phyloP scores from a whole-genome alignment of 2,888 invertebrate species.

The Chymomyza procnemis region DNA sequence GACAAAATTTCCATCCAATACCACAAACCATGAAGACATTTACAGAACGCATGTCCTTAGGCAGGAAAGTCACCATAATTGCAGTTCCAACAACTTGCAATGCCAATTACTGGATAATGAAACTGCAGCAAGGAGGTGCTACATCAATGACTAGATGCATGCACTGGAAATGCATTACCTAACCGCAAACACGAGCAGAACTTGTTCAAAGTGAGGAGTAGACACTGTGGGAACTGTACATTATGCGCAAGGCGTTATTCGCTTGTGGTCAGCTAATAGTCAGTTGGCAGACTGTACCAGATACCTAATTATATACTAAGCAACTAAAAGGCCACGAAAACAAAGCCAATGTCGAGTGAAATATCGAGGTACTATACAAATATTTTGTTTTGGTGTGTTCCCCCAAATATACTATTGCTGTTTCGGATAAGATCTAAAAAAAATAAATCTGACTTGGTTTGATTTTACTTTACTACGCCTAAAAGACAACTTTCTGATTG shows the following conservation, averaged over 20 bases:
- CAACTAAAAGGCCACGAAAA: not conserved
- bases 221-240: not conserved
- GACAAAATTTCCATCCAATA: not conserved
- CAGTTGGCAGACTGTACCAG: not conserved
- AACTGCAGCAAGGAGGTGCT: not conserved
- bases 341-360: not conserved
- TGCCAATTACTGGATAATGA: not conserved
- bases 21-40: not conserved
- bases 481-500: not conserved
- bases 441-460: not conserved
- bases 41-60: not conserved
- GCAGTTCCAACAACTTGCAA: not conserved
- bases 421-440: too few relatives aligned
- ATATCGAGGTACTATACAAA: not conserved
- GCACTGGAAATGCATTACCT: conserved; percentile 22
- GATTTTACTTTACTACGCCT: not conserved
- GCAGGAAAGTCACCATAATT: not conserved
- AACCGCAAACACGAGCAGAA: conserved; percentile 29
- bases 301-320: not conserved
- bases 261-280: not conserved
- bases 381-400: too few relatives aligned
- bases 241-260: not conserved
- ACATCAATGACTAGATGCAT: not conserved
- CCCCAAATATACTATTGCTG: too few relatives aligned
- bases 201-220: not conserved